These are phyloP conservation scores for Drosophila crucigera DNA, from an alignment of 2,888 invertebrate species.

Conservation along the genomic window DNA sequence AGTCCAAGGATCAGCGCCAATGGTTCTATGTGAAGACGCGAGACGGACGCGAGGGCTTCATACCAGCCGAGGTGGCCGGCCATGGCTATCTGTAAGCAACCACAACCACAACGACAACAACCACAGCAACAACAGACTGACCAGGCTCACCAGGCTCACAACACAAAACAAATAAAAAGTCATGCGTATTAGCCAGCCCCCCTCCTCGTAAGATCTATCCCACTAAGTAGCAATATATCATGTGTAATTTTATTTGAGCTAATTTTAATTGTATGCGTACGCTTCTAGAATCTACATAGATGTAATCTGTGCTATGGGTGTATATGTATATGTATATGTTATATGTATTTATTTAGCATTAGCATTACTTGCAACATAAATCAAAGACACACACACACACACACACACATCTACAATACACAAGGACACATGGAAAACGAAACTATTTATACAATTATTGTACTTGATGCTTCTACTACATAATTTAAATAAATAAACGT, in stretches of 20 bases:
- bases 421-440: slow-evolving; percentile 33
- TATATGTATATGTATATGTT: slow-evolving; percentile 44
- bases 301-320: slow-evolving; percentile 63
- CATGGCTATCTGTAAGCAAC: slow-evolving; percentile 90
- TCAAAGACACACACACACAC: slow-evolving; percentile 57
- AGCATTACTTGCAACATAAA: slow-evolving; percentile 57
- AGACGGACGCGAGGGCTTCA: slow-evolving; percentile 91
- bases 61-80: slow-evolving; percentile 91
- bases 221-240: slow-evolving; percentile 42
- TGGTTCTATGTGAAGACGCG: slow-evolving; percentile 92
- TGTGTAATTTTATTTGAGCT: slow-evolving; percentile 29
- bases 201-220: background rate
- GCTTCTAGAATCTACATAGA: slow-evolving; percentile 59
- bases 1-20: slow-evolving; percentile 88
- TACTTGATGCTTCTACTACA: slow-evolving; percentile 77
- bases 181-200: slow-evolving; percentile 25
- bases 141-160: slow-evolving; percentile 4
- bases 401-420: slow-evolving; percentile 28
- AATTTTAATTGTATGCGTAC: slow-evolving; percentile 34
- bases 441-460: slow-evolving; percentile 74
- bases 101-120: background rate
- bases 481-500: slow-evolving; percentile 57
- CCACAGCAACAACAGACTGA: slow-evolving; percentile 7
- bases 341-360: slow-evolving; percentile 59
- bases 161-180: slow-evolving; percentile 35